phyloP scores from a whole-genome alignment of 2,888 invertebrate species.

The Hirtodrosophila duncani region DNA sequence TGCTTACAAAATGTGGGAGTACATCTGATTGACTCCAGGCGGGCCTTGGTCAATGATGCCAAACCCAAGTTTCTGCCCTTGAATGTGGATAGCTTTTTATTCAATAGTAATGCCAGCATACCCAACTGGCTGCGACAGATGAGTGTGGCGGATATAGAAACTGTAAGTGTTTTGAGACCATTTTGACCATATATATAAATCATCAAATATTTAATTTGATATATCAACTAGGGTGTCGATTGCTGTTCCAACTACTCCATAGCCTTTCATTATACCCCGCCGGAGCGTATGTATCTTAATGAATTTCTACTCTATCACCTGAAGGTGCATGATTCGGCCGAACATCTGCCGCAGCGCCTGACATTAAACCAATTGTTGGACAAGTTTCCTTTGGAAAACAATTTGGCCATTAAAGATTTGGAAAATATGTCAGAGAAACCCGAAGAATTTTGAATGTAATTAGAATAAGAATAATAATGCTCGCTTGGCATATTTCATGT shows the following conservation, averaged over 20 bases:
- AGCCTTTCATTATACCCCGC: constrained; percentile 95
- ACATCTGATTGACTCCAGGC: constrained; percentile 89
- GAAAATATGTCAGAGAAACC: constrained; percentile 45
- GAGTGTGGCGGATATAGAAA: constrained; percentile 80
- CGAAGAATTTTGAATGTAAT: constrained; percentile 47
- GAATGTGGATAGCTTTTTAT: constrained; percentile 39
- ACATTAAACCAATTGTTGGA: constrained; percentile 31
- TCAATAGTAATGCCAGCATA: constrained; percentile 37
- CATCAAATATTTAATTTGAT: not conserved
- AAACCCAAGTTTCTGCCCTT: constrained; percentile 61
- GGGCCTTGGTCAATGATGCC: constrained; percentile 35
- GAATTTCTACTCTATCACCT: constrained; percentile 96
- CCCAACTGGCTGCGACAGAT: constrained; percentile 58
- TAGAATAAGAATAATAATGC: not conserved
- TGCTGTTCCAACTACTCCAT: constrained; percentile 97
- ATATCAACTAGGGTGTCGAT: constrained; percentile 90
- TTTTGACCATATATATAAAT: not conserved
- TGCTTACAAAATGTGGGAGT: constrained; percentile 91
- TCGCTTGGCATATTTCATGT: constrained; percentile 15
- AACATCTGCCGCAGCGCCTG: constrained; percentile 28
- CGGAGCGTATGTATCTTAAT: constrained; percentile 94
- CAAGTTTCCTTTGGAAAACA: constrained; percentile 53
- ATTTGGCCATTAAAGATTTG: constrained; percentile 41
- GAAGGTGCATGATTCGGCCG: constrained; percentile 82
- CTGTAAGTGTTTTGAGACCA: constrained; percentile 71